phyloP scores from a whole-genome alignment of 2,113 vertebrate species.

The Oenanthe melanoleuca region DNA sequence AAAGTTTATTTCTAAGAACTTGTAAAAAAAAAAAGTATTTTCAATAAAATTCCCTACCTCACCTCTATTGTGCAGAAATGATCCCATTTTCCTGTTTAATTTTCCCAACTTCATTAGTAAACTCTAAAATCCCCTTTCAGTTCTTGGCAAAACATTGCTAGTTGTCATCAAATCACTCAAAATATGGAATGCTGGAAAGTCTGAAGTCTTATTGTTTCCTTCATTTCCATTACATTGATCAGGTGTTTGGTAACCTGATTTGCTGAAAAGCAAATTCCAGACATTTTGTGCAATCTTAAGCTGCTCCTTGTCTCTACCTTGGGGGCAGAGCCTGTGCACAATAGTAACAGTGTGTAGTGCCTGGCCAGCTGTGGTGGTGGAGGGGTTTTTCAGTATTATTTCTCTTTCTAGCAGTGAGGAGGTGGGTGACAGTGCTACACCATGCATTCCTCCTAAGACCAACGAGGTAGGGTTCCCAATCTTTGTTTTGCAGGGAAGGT shows the following conservation, averaged over 20 bases:
- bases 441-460: too few species aligned
- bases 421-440: background rate
- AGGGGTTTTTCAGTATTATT: background rate
- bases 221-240: background rate
- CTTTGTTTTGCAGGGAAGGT: background rate
- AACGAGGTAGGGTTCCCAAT: fast-evolving
- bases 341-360: too few species aligned
- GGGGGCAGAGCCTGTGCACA: background rate
- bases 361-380: background rate
- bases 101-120: background rate
- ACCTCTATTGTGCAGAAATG: conserved; percentile 45
- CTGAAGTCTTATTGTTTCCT: background rate
- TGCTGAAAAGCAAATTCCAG: background rate
- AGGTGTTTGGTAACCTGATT: background rate
- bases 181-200: background rate
- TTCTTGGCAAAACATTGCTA: background rate
- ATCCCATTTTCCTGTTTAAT: conserved; percentile 51
- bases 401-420: background rate
- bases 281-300: background rate
- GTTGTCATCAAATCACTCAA: background rate
- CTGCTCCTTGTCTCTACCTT: background rate
- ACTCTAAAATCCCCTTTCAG: background rate
- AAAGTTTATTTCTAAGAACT: conserved; percentile 65
- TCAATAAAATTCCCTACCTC: conserved; percentile 72
- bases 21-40: conserved; percentile 67